A percentile compares a stretch with the other conserved stretches of the same genome.
Evolutionary conservation across 2,888 invertebrate genomes (phyloP).

Genomic region (Conistra vaccinii): DNA sequence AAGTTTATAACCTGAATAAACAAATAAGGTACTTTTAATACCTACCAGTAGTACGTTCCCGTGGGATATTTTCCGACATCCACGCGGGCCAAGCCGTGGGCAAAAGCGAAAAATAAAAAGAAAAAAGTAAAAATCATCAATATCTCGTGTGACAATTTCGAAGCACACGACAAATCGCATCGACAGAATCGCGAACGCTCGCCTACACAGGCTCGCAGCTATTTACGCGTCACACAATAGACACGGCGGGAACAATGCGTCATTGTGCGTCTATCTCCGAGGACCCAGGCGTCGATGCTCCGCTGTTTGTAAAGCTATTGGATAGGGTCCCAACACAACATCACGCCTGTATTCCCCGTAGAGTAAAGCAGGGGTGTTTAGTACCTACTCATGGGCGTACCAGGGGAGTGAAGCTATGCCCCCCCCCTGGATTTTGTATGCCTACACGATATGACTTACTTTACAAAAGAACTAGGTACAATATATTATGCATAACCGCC

Average conservation of each 20-base stretch:
- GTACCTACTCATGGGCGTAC: no score
- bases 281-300: slow-evolving; percentile 67
- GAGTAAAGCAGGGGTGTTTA: background rate
- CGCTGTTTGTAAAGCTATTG: slow-evolving; percentile 29
- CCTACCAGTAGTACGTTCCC: background rate
- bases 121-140: background rate
- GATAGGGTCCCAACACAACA: background rate
- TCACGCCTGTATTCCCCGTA: background rate
- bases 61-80: background rate
- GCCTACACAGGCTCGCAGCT: slow-evolving; percentile 33
- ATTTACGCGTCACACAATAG: slow-evolving; percentile 70
- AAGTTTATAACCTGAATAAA: no score
- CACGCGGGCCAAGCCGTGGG: no score
- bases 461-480: no score
- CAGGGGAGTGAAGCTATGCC: no score
- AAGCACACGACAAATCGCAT: slow-evolving; percentile 27
- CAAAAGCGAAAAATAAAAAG: background rate
- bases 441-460: no score
- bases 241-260: slow-evolving; percentile 67
- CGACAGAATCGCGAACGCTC: slow-evolving; percentile 44
- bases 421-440: no score
- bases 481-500: no score
- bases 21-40: background rate
- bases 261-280: slow-evolving; percentile 73
- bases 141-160: background rate